Evolutionary conservation across 2,888 invertebrate species (phyloP).

Genomic region (Callinectes sapidus): DNA sequence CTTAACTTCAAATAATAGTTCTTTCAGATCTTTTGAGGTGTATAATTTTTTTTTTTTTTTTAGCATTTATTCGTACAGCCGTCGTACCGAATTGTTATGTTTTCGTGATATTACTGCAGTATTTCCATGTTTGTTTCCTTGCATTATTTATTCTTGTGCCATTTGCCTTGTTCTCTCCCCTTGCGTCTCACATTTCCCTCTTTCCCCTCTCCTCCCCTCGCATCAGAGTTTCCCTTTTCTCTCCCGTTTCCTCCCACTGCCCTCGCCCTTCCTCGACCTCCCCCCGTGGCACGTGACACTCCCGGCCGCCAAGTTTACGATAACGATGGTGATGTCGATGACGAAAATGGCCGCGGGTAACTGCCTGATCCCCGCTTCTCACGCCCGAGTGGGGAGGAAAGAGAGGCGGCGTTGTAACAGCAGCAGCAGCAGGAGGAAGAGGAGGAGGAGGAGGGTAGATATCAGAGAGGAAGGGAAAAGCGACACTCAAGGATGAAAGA

Average conservation of each 20-base stretch:
- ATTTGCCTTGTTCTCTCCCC: neutral
- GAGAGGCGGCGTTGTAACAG: neutral
- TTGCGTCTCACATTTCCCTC: neutral
- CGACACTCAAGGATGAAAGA: slow-evolving; percentile 7
- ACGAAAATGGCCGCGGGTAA: slow-evolving; percentile 59
- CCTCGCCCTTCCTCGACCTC: neutral
- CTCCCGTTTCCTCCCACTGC: neutral
- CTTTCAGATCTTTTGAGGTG: neutral
- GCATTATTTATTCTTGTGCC: neutral
- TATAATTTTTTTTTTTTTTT: neutral
- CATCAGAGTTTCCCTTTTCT: neutral
- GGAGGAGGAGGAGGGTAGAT: neutral
- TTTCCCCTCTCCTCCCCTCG: slow-evolving; percentile 29
- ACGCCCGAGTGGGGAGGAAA: slow-evolving; percentile 42
- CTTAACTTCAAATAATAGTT: neutral
- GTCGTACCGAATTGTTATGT: neutral
- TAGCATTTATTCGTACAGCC: neutral
- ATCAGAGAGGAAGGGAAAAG: neutral
- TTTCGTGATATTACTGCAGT: neutral
- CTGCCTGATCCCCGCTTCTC: slow-evolving; percentile 62
- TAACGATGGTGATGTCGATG: slow-evolving; percentile 57
- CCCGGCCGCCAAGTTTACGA: slow-evolving; percentile 55
- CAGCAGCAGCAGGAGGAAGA: neutral
- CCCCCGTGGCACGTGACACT: slow-evolving; percentile 50
- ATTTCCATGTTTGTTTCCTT: neutral